Percentiles rank a stretch among this genome's conserved stretches.
Conservation (phyloP, 1,140 invertebrate genomes). For the Lamellibrachia luymesi region DNA sequence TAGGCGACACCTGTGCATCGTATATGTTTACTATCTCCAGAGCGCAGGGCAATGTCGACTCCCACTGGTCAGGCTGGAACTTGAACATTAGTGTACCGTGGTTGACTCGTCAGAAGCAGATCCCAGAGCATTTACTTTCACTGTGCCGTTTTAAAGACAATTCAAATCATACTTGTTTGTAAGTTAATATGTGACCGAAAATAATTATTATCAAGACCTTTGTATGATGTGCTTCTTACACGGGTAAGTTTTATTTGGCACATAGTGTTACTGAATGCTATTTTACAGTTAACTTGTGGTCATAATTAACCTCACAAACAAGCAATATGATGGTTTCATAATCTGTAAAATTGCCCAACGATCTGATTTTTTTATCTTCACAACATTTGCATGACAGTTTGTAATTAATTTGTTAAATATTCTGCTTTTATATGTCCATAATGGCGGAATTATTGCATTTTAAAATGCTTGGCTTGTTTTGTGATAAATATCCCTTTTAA, state of each 20-base stretch:
- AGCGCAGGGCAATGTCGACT: no score
- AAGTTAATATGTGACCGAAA: not conserved
- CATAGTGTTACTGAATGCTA: not conserved
- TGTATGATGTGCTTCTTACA: not conserved
- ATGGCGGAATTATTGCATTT: no score
- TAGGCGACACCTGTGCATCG: no score
- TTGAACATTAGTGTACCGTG: not conserved
- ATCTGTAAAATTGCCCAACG: not conserved
- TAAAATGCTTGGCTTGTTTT: not conserved
- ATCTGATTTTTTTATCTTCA: not conserved
- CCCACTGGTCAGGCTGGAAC: no score
- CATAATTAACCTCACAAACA: not conserved
- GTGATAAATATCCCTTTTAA: not conserved
- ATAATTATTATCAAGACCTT: no score
- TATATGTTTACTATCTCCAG: no score
- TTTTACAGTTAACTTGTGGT: not conserved
- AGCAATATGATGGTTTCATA: not conserved
- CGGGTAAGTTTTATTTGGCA: not conserved
- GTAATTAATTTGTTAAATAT: no score
- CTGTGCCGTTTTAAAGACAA: not conserved
- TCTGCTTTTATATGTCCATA: no score
- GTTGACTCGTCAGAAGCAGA: not conserved
- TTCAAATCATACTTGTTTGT: not conserved
- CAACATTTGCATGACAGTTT: not conserved
- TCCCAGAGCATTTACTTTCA: not conserved